Evolutionary conservation across 2,888 invertebrate genomes (phyloP).

Genomic region (Volucella zonaria): DNA sequence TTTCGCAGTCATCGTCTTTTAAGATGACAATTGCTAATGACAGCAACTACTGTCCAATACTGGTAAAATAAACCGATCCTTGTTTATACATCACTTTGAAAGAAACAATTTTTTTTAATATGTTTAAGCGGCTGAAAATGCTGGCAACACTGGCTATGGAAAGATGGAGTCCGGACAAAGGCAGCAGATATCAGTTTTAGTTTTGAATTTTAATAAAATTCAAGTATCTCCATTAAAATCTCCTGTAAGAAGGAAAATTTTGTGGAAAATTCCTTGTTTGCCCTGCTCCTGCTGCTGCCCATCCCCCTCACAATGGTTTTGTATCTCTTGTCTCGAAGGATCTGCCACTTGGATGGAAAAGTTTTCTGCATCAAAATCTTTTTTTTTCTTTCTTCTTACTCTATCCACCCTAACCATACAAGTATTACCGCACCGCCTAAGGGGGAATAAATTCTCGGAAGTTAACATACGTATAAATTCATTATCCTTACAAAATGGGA

Average conservation of each 20-base stretch:
- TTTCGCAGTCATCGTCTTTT: no score
- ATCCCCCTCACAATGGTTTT: not conserved
- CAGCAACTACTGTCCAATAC: no score
- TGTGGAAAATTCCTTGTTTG: conserved; percentile 64
- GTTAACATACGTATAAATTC: conserved; percentile 67
- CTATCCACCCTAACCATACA: not conserved
- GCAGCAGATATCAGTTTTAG: conserved; percentile 59
- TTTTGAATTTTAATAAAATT: conserved; percentile 74
- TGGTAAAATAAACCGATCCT: no score
- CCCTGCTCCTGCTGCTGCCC: not conserved
- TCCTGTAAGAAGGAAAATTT: conserved; percentile 68
- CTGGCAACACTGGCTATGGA: no score
- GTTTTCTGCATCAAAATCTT: conserved; percentile 58
- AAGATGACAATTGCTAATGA: no score
- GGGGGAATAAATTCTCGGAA: conserved; percentile 58
- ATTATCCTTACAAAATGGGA: conserved; percentile 72
- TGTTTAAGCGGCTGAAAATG: no score
- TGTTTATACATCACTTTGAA: no score
- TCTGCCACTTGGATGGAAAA: conserved; percentile 63
- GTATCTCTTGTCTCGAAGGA: conserved; percentile 36
- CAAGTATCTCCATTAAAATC: conserved; percentile 74
- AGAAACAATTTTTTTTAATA: no score
- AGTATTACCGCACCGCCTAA: not conserved
- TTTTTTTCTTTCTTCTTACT: conserved; percentile 24
- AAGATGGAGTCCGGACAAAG: not conserved